Evolutionary conservation across 2,113 vertebrate species (phyloP), one percentile per base, ranked within the genome.

Genomic region (Martes martes): DNA sequence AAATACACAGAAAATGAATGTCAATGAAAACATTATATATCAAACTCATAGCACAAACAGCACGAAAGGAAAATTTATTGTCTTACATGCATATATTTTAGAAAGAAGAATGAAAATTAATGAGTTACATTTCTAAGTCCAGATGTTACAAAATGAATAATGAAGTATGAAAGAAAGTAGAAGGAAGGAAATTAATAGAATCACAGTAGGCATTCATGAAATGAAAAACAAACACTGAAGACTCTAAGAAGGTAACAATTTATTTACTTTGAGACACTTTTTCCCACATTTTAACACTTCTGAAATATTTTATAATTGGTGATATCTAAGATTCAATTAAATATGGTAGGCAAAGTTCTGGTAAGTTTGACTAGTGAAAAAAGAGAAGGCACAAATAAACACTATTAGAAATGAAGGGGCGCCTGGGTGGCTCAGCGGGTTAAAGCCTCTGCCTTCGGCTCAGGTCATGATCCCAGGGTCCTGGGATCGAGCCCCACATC

Each of bases 51-150:
- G 23, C 33, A 61, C 31, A 67, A 95, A 76, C 59, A 82, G 8
- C 33, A 94, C 3, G 24, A 39, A 81, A 92, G 42, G 42, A 93
- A 73, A 69, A 89, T 50, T 2, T 80, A 61, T 74, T 67, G 16
- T 26, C 10, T 91, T 33, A 36, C 9, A 63, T 2, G 24, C 19
- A 83, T 26, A 67, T 59, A 13, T 92, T 88, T 92, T 92, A 79
- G 39, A 93, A 89, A 91, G 24, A 78, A 92, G 36, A 69, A 74
- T 83, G 31, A 93, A 94, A 90, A 95, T 31, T 90, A 96, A 57
- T n/a, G 42, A 61, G 33, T 57, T 86, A n/a, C 39, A 6, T 85
- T 92, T 90, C 28, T 91, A 91, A 94, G 67, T 23, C 47, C 47
- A 91, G 4, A 83, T 50, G n/a, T 69, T 88, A 95, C 76, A 50